A percentile compares a stretch with the other conserved stretches of the same genome.
These are phyloP conservation scores for Meandrina meandrites DNA, from an alignment of 92 coral and sea anemone species.

Conservation along the genomic window DNA sequence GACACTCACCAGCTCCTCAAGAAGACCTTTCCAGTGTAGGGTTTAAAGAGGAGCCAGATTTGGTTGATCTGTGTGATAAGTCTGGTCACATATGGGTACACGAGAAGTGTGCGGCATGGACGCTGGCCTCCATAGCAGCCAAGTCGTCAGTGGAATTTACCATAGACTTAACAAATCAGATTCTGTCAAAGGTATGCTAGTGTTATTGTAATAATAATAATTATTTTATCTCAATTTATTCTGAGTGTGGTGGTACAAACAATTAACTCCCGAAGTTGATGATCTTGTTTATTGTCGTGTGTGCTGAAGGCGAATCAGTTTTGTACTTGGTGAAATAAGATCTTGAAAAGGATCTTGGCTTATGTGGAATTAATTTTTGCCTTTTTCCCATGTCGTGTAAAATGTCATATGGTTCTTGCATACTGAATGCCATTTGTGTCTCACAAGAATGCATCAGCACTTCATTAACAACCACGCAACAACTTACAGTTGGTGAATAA, in stretches of 20 bases:
- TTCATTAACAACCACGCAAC: too few species aligned
- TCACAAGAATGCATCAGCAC: too few species aligned
- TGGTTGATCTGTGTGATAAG: conserved; percentile 73
- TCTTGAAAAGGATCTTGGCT: neutral
- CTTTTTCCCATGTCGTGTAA: too few species aligned
- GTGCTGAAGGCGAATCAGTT: too few species aligned
- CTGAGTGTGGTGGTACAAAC: neutral
- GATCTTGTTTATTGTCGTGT: neutral
- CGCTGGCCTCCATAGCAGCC: conserved; percentile 79
- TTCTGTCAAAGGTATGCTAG: conserved; percentile 70
- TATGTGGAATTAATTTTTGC: too few species aligned
- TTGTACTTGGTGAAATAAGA: neutral
- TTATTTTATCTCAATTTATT: neutral
- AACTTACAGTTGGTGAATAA: too few species aligned
- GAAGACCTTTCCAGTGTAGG: conserved; percentile 74
- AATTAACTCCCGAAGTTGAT: neutral
- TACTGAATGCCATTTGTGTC: too few species aligned
- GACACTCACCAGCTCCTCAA: conserved; percentile 26
- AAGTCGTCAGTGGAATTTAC: conserved; percentile 63
- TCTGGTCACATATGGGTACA: conserved; percentile 96
- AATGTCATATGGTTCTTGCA: too few species aligned
- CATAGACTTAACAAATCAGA: conserved; percentile 73
- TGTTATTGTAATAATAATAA: neutral
- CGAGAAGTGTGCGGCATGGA: conserved; percentile 98
- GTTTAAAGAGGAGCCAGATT: conserved; percentile 68